A percentile compares a stretch with the other conserved stretches of the same genome.
Evolutionary conservation across 2,113 vertebrate genomes (phyloP).

Genomic region (Pollimyrus isidori): DNA sequence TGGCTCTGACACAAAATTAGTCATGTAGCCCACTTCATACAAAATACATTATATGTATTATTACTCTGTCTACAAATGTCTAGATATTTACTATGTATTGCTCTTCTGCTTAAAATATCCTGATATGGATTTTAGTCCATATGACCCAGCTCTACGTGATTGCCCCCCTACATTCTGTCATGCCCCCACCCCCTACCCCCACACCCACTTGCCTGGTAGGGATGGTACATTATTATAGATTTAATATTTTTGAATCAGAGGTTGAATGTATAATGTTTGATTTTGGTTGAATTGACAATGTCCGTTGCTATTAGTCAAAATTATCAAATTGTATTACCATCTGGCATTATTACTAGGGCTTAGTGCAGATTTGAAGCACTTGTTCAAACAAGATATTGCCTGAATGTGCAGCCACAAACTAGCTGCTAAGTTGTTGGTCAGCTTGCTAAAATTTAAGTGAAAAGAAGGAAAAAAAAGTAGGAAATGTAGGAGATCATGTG

Average conservation of each 20-base stretch:
- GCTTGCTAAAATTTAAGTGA: neutral
- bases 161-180: too few relatives aligned
- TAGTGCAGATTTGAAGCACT: neutral
- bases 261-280: neutral
- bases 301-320: neutral
- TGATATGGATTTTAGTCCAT: neutral
- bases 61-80: too few relatives aligned
- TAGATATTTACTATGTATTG: too few relatives aligned
- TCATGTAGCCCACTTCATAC: neutral
- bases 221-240: neutral
- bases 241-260: neutral
- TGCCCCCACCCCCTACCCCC: neutral
- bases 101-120: too few relatives aligned
- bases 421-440: neutral
- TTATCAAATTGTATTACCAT: neutral
- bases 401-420: neutral
- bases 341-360: neutral
- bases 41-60: neutral
- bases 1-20: neutral
- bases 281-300: neutral
- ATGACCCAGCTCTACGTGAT: neutral
- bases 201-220: neutral
- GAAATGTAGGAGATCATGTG: neutral
- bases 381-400: neutral
- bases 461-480: neutral